Conservation (phyloP, 2,113 vertebrate genomes). For the Labrus mixtus region DNA sequence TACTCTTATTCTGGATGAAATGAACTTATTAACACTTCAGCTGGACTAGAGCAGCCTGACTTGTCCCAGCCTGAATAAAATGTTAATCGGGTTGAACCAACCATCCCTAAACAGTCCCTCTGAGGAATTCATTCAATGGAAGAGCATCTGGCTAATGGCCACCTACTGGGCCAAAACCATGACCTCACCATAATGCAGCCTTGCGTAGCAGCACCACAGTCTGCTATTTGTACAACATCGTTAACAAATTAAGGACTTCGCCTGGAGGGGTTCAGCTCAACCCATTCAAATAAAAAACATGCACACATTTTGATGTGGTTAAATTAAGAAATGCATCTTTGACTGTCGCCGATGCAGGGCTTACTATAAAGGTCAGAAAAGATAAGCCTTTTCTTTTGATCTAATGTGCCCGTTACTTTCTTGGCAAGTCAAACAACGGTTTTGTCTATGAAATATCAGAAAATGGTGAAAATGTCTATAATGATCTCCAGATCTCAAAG, state of each 20-base stretch:
- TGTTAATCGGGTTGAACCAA: constrained; percentile 37
- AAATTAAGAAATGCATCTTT: background rate
- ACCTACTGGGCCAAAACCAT: constrained; percentile 23
- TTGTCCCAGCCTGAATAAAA: constrained; percentile 27
- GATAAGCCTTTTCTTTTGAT: background rate
- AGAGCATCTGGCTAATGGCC: constrained; percentile 38
- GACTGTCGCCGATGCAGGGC: background rate
- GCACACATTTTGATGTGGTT: background rate
- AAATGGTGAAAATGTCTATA: background rate
- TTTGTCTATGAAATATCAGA: background rate
- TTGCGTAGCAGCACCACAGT: background rate
- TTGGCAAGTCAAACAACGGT: background rate
- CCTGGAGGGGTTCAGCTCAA: background rate
- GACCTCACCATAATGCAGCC: background rate
- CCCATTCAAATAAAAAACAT: background rate
- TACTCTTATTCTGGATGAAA: constrained; percentile 24
- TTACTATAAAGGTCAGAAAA: background rate
- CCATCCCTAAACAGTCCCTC: constrained; percentile 19
- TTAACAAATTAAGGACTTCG: constrained; percentile 1
- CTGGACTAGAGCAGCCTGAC: constrained; percentile 10
- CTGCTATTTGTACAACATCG: background rate
- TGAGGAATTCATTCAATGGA: background rate
- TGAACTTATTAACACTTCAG: constrained; percentile 33
- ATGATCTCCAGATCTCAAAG: background rate
- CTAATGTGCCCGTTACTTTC: background rate